These are phyloP conservation scores for Mungos mungo DNA, from an alignment of 2,113 vertebrate genomes.

Conservation along the genomic window DNA sequence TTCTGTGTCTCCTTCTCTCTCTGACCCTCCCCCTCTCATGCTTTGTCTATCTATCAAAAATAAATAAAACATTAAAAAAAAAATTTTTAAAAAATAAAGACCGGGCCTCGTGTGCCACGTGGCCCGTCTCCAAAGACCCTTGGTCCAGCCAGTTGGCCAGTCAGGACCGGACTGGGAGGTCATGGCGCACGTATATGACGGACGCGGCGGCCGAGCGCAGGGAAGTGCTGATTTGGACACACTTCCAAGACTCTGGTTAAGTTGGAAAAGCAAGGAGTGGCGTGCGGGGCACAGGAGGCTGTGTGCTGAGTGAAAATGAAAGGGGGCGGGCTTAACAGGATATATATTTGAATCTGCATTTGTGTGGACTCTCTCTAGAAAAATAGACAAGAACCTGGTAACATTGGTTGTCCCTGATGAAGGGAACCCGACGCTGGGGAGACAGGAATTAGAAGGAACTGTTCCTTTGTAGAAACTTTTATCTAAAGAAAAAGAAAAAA, in stretches of 20 bases:
- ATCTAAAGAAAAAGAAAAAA: background rate
- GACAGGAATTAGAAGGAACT: background rate
- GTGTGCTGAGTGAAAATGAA: background rate
- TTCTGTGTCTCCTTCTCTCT: no score
- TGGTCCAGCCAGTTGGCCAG: fast-evolving
- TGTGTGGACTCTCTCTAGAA: background rate
- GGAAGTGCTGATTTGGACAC: background rate
- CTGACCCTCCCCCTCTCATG: no score
- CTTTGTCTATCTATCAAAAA: no score
- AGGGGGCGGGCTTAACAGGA: background rate
- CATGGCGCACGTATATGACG: fast-evolving
- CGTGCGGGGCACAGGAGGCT: background rate
- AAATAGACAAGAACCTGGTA: background rate
- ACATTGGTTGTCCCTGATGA: background rate
- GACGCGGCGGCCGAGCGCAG: background rate
- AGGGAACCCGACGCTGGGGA: background rate
- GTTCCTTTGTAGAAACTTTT: background rate
- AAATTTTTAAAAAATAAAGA: no score
- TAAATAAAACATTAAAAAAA: no score
- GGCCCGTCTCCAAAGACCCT: fast-evolving
- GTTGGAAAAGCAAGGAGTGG: background rate
- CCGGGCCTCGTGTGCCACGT: background rate
- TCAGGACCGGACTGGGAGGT: fast-evolving
- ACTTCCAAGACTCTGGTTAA: no score
- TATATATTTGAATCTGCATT: background rate